A percentile compares a stretch with the other conserved stretches of the same genome.
Conservation (phyloP, 2,797 vertebrate genomes). For the Enteromius trimaculatus region DNA sequence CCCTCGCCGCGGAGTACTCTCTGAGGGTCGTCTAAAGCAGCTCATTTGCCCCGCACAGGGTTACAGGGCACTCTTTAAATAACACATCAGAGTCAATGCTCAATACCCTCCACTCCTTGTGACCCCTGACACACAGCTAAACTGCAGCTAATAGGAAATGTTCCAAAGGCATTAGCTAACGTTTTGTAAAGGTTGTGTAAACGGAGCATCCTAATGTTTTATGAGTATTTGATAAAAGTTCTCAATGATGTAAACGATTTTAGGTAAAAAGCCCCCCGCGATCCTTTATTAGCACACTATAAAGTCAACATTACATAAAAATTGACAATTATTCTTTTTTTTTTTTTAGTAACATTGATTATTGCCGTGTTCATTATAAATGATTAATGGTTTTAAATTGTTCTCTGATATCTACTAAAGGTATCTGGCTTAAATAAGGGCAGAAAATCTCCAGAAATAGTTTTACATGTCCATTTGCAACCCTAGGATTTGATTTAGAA, state of each 20-base stretch:
- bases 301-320: no score
- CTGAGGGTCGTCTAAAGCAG: conserved; percentile 47
- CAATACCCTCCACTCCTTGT: conserved; percentile 39
- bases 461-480: no score
- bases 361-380: no score
- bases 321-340: no score
- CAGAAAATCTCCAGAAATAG: no score
- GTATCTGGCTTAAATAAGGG: no score
- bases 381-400: no score
- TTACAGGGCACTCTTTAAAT: conserved; percentile 65
- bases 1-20: conserved; percentile 32
- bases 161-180: conserved; percentile 13
- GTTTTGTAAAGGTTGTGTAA: conserved; percentile 9
- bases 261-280: neutral
- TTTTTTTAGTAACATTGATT: no score
- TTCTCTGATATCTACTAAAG: no score
- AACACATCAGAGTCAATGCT: conserved; percentile 64
- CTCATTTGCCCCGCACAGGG: conserved; percentile 45
- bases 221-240: neutral
- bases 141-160: conserved; percentile 23
- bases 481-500: no score
- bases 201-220: neutral
- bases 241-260: neutral
- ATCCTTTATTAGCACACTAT: neutral
- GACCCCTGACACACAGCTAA: conserved; percentile 45